These are phyloP conservation scores for Trissolcus brochymenae DNA, from an alignment of 2,888 invertebrate genomes.

Conservation along the genomic window DNA sequence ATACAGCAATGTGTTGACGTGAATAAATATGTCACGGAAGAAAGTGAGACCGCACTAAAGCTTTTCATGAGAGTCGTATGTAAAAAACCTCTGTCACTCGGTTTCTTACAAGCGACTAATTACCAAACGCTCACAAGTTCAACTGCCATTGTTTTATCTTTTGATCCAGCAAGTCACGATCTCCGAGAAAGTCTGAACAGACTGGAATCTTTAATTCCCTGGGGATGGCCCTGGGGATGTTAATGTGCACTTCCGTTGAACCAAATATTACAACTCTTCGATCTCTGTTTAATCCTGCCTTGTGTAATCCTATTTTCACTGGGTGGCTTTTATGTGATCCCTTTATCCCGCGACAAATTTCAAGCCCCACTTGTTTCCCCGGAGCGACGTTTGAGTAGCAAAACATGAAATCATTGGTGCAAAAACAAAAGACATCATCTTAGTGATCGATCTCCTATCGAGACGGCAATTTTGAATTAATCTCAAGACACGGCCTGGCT, in stretches of 20 bases:
- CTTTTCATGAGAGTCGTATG: not conserved
- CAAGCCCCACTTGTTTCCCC: conserved; percentile 3
- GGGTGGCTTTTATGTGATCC: conserved; percentile 26
- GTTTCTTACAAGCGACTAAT: not conserved
- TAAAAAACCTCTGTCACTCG: conserved; percentile 7
- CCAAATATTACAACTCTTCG: conserved; percentile 39
- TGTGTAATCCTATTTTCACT: conserved; percentile 31
- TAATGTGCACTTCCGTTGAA: conserved; percentile 5
- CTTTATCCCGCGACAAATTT: conserved; percentile 13
- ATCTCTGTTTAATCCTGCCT: conserved; percentile 37
- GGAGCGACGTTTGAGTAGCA: conserved; percentile 10
- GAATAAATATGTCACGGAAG: too few species aligned
- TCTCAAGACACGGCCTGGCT: conserved; percentile 7
- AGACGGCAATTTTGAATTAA: conserved; percentile 25
- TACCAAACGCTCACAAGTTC: not conserved
- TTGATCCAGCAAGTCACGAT: conserved; percentile 10
- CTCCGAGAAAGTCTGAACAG: conserved; percentile 6
- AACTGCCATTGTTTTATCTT: conserved; percentile 8
- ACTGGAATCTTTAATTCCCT: conserved; percentile 1
- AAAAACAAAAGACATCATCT: not conserved
- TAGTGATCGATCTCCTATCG: conserved; percentile 15
- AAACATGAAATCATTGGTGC: conserved; percentile 11
- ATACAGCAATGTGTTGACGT: too few species aligned
- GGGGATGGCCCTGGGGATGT: not conserved
- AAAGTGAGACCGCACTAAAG: too few species aligned